Evolutionary conservation across 2,888 invertebrate genomes (phyloP), one percentile per base, ranked within the genome.

Genomic region (Ectemnius lituratus): DNA sequence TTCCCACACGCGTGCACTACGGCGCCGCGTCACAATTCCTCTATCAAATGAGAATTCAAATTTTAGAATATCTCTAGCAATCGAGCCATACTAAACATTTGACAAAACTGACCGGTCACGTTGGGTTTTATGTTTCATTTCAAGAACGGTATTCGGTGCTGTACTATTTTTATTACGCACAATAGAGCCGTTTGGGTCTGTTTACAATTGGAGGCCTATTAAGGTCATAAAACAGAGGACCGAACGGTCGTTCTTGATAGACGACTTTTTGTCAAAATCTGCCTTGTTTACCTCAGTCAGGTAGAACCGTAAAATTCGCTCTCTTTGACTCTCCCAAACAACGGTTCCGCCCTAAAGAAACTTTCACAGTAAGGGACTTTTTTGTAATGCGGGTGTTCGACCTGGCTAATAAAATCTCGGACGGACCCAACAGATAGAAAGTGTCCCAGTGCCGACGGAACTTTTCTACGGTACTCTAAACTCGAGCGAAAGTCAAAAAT

Each of bases 31-130:
- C n/a, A 13, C 73, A 77, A 76, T 76, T 76, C 70, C 69, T 14
- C n/a, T 70, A 59, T 66, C 59, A 62, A 67, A 69, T 57, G 75
- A 66, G 62, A 67, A 80, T 80, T 80, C 71, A 72, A 72, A 80
- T 75, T 80, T 82, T 72, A 82, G 78, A 78, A 73, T 69, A 66
- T 64, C 67, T n/a, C 16, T 56, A 67, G 62, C 75, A 67, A 82
- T 76, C 74, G 82, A 18, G 66, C 66, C 49, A 60, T 67, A 78
- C 74, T 74, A 65, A 74, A 78, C 68, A 75, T 79, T 77, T 75
- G 77, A 81, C 75, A 69, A 69, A 49, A 60, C 62, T 58, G 1
- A 8, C 62, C 59, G 49, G 4, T 45, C 27, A 4, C 11, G 4
- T 13, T 5, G 14, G 8, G 4, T 59, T 62, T 57, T 18, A 61